A percentile compares a stretch with the other conserved stretches of the same genome.
Evolutionary conservation across 2,797 vertebrate genomes (phyloP).

Genomic region (Pangasius macronema): DNA sequence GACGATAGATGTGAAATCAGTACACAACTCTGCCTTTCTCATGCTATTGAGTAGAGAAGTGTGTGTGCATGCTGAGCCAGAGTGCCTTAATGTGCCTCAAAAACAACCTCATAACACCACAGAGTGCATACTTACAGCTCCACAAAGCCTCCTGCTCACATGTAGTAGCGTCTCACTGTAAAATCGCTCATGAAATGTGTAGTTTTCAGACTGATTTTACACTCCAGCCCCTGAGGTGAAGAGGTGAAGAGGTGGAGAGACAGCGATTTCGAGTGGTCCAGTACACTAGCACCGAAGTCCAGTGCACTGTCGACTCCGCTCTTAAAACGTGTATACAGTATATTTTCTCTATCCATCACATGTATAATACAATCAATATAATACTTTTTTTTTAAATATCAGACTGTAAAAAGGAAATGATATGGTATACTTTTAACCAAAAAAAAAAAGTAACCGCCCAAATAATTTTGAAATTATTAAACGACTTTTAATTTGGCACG

Average conservation of each 20-base stretch:
- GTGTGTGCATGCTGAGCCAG: neutral
- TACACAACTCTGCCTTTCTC: neutral
- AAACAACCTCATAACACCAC: neutral
- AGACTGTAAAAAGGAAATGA: neutral
- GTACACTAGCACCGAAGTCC: too few relatives aligned
- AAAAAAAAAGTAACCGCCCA: neutral
- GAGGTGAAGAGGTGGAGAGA: too few relatives aligned
- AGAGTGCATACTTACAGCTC: too few relatives aligned
- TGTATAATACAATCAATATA: neutral
- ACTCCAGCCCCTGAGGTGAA: too few relatives aligned
- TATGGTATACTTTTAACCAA: neutral
- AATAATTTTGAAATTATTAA: neutral
- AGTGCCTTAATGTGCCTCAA: neutral
- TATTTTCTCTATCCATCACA: neutral
- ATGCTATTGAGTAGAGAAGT: neutral
- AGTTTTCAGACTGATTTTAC: neutral
- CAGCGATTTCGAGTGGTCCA: too few relatives aligned
- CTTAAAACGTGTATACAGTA: neutral
- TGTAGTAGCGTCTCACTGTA: neutral
- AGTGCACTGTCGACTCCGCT: too few relatives aligned
- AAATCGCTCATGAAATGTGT: neutral
- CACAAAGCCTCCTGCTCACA: neutral
- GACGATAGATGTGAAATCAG: neutral
- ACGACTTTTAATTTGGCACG: constrained; percentile 39
- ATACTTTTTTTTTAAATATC: neutral